These are phyloP conservation scores for Albula glossodonta DNA, from an alignment of 2,113 vertebrate genomes.

Conservation along the genomic window DNA sequence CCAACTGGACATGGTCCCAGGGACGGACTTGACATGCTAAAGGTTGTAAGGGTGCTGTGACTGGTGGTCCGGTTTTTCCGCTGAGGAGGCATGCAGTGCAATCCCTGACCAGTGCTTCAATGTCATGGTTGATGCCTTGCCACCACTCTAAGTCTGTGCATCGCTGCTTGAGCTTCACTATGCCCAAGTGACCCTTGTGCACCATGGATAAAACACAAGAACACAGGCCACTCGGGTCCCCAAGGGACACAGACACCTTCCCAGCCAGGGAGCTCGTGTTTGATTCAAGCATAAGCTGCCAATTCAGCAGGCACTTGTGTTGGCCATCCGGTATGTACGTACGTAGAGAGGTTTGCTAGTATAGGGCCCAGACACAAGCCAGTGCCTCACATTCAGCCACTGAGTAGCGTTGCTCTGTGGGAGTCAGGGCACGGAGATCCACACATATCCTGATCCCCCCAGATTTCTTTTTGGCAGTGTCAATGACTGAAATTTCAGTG, in stretches of 20 bases:
- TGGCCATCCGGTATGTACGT: not conserved
- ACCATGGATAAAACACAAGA: not conserved
- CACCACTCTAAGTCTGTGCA: conserved; percentile 19
- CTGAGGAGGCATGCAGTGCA: conserved; percentile 7
- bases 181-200: not conserved
- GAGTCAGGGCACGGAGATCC: not conserved
- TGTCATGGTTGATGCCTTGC: conserved; percentile 8
- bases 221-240: not conserved
- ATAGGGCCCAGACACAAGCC: conserved; percentile 11
- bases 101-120: conserved; percentile 5
- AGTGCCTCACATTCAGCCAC: conserved; percentile 5
- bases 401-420: not conserved
- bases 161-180: not conserved
- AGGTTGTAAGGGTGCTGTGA: not conserved
- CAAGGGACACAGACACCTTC: not conserved
- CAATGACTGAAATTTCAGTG: too few relatives aligned
- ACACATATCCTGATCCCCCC: too few relatives aligned
- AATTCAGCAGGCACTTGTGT: not conserved
- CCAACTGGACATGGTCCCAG: conserved; percentile 25
- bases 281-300: not conserved
- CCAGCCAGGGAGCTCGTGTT: not conserved
- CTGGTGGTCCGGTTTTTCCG: not conserved
- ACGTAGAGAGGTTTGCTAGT: not conserved
- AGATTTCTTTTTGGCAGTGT: too few relatives aligned
- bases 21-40: not conserved